A percentile compares a stretch with the other conserved stretches of the same genome.
Conservation (phyloP, 2,888 invertebrate genomes). For the Chalcosyrphus nemorum region DNA sequence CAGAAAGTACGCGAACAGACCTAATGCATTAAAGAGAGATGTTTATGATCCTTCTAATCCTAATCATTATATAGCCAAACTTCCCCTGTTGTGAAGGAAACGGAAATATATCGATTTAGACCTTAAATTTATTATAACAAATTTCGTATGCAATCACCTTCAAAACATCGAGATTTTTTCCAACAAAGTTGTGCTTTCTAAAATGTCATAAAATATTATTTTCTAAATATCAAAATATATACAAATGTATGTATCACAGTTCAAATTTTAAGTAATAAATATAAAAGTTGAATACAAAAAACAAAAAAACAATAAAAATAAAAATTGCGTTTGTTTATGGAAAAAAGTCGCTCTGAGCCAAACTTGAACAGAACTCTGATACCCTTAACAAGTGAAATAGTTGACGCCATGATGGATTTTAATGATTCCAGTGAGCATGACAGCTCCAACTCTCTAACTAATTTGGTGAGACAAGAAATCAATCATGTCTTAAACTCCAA, state of each 20-base stretch:
- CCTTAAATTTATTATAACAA: too few species aligned
- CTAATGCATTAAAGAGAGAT: too few species aligned
- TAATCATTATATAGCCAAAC: too few species aligned
- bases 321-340: conserved; percentile 46
- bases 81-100: too few species aligned
- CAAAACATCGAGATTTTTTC: neutral
- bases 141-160: too few species aligned
- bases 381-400: conserved; percentile 55
- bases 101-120: too few species aligned
- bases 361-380: conserved; percentile 4
- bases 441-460: neutral
- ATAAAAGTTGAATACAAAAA: neutral
- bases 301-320: neutral
- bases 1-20: too few species aligned
- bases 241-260: neutral
- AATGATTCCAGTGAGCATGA: neutral
- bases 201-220: neutral
- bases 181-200: neutral
- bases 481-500: neutral
- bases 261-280: conserved; percentile 38
- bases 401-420: conserved; percentile 36
- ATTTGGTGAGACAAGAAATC: conserved; percentile 29
- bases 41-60: too few species aligned
- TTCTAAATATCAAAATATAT: too few species aligned
- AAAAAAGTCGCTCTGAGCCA: conserved; percentile 40